Base-by-base conservation (phyloP, 2,797 vertebrate genomes). In the Coregonus sp. region DNA sequence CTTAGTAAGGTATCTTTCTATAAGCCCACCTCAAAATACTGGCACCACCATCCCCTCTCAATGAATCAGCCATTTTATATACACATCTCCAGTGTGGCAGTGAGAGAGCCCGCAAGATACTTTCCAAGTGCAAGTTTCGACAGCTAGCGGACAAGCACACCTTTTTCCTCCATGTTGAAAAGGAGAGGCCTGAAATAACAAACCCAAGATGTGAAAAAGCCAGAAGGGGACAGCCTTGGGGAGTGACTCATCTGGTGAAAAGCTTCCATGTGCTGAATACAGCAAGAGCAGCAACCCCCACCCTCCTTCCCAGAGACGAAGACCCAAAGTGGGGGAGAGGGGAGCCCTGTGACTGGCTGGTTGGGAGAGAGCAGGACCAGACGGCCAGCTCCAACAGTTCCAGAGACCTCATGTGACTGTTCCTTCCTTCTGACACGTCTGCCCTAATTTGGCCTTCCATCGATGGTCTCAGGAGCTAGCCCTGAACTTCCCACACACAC, bases 171-270 rank as follows among this genome's bases (percentile, higher is more conserved):
- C 76, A 76, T 80, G 85, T 31, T 82, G 86, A 78, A 87, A 84
- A 88, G 84, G 82, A 88, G 90, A 91, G 87, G 91, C 84, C 88
- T 92, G 86, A 89, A 91, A 89, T 85, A 92, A 93, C 90, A 93
- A 92, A 92, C 88, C 88, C 80, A 15, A 84, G 82, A 52, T 81
- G 83, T 70, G 61, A 85, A 74, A 75, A 79, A 75, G 65, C 65
- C 72, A 77, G 78, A 75, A 84, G 78, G 77, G 66, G 76, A 77
- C 40, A 75, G 73, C 68, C 31, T 51, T 29, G 70, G 37, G 67
- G 20, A 63, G 33, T 91, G 91, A 93, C 79, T 94, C 92, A 92
- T 81, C 70, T 59, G 25, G 83, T 77, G 83, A 85, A 65, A 75
- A 61, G 69, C 52, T 40, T 61, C 68, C 68, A 50, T 72, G 25